phyloP scores from a whole-genome alignment of 2,797 vertebrate genomes.

The Enteromius trimaculatus region DNA sequence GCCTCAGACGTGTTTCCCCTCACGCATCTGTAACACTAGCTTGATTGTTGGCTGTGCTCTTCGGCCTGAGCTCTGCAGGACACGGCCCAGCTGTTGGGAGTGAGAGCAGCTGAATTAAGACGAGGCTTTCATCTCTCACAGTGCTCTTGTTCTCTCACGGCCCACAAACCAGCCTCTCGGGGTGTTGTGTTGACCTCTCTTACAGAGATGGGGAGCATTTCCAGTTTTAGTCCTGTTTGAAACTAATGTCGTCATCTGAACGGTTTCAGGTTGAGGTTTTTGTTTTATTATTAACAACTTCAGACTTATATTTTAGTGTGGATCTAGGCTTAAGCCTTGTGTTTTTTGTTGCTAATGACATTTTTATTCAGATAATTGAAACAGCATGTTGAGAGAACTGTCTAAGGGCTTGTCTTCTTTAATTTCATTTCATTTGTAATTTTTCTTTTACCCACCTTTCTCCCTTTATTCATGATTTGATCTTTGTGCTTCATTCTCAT shows the following conservation, averaged over 20 bases:
- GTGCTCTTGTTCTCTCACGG: conserved; percentile 12
- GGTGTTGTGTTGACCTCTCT: conserved; percentile 29
- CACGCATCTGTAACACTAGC: conserved; percentile 47
- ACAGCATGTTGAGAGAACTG: neutral
- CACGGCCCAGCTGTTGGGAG: conserved; percentile 43
- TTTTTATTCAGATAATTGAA: neutral
- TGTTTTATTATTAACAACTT: too few relatives aligned
- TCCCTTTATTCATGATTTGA: neutral
- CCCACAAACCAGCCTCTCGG: conserved; percentile 24
- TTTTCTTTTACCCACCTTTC: too few relatives aligned
- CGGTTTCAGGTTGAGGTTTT: neutral
- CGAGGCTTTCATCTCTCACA: conserved; percentile 44
- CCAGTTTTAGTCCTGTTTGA: conserved; percentile 6
- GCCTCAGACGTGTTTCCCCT: conserved; percentile 2
- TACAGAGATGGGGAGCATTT: neutral
- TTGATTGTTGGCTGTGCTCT: conserved; percentile 32
- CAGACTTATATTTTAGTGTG: too few relatives aligned
- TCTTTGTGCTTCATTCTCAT: neutral
- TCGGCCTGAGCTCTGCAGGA: neutral
- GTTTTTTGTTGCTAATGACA: too few relatives aligned
- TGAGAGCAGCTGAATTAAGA: conserved; percentile 36
- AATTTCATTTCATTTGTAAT: too few relatives aligned
- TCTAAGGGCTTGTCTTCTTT: neutral
- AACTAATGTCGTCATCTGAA: neutral
- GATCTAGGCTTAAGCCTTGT: too few relatives aligned